These are phyloP conservation scores for Sebastes alutus DNA, from an alignment of 2,797 vertebrate genomes.

Conservation along the genomic window DNA sequence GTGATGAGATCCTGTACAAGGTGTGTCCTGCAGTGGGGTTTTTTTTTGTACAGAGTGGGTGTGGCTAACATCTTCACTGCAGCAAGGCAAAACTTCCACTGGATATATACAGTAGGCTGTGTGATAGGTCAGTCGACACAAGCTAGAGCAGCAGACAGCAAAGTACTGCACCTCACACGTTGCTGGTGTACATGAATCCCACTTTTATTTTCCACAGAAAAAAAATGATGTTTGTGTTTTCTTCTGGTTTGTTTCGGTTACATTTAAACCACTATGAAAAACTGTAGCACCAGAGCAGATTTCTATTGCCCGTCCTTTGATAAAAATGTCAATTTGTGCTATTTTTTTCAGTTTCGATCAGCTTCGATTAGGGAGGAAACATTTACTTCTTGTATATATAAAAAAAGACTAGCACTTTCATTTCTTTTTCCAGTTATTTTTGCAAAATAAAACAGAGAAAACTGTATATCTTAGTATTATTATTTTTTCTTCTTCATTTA, in stretches of 20 bases:
- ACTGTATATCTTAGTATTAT: slow-evolving; percentile 49
- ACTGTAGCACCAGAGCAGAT: slow-evolving; percentile 85
- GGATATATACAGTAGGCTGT: slow-evolving; percentile 17
- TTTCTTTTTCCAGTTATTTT: slow-evolving; percentile 79
- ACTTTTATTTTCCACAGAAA: slow-evolving; percentile 82
- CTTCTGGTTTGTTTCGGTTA: slow-evolving; percentile 74
- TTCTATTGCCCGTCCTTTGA: slow-evolving; percentile 76
- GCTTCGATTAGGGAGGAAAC: slow-evolving; percentile 68
- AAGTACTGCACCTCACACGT: slow-evolving; percentile 76
- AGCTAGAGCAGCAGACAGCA: slow-evolving; percentile 59
- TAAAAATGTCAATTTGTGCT: slow-evolving; percentile 82
- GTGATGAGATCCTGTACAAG: slow-evolving; percentile 62
- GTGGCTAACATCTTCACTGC: slow-evolving; percentile 78
- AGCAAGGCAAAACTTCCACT: slow-evolving; percentile 70
- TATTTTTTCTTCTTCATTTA: slow-evolving; percentile 62
- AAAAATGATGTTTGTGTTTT: slow-evolving; percentile 55
- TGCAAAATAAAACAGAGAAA: slow-evolving; percentile 78
- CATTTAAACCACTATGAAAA: slow-evolving; percentile 82
- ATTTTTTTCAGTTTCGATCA: slow-evolving; percentile 69
- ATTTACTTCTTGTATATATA: slow-evolving; percentile 60
- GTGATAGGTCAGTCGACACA: slow-evolving; percentile 46
- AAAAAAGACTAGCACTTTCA: slow-evolving; percentile 77
- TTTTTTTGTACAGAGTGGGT: slow-evolving; percentile 58
- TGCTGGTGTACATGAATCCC: slow-evolving; percentile 82
- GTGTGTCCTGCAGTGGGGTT: slow-evolving; percentile 67